Evolutionary conservation across 2,888 invertebrate species (phyloP).

Genomic region (Erannis defoliaria): DNA sequence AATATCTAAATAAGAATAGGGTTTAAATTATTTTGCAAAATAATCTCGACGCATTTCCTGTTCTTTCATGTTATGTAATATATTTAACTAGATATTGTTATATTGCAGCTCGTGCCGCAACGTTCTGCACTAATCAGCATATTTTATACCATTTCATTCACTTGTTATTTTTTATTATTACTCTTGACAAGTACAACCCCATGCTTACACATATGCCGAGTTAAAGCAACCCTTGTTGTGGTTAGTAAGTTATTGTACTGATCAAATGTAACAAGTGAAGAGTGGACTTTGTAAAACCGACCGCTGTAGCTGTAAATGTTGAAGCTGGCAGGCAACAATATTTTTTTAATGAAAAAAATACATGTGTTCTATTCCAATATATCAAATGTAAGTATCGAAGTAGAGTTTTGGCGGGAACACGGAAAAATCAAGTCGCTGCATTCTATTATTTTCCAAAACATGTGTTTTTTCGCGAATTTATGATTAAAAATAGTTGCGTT

Average conservation of each 20-base stretch:
- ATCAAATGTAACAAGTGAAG: conserved; percentile 11
- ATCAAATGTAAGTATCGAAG: no score
- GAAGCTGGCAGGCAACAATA: neutral
- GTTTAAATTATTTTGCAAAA: neutral
- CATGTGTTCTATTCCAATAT: no score
- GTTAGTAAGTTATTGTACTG: conserved; percentile 29
- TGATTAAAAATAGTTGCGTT: no score
- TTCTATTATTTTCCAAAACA: no score
- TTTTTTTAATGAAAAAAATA: neutral
- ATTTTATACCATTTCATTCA: conserved; percentile 79
- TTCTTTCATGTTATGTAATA: conserved; percentile 50
- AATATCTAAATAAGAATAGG: neutral
- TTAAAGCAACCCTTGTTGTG: conserved; percentile 49
- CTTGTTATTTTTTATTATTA: conserved; percentile 54
- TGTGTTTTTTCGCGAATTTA: no score
- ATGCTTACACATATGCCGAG: conserved; percentile 69
- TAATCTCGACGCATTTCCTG: conserved; percentile 46
- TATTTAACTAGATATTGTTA: conserved; percentile 74
- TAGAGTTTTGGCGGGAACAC: no score
- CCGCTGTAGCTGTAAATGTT: neutral
- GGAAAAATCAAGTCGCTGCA: no score
- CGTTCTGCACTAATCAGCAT: conserved; percentile 72
- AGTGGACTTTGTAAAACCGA: conserved; percentile 3
- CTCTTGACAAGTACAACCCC: conserved; percentile 71
- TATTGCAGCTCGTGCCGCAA: conserved; percentile 38